Evolutionary conservation across 2,888 invertebrate species (phyloP).

Genomic region (Eilema griseolum): DNA sequence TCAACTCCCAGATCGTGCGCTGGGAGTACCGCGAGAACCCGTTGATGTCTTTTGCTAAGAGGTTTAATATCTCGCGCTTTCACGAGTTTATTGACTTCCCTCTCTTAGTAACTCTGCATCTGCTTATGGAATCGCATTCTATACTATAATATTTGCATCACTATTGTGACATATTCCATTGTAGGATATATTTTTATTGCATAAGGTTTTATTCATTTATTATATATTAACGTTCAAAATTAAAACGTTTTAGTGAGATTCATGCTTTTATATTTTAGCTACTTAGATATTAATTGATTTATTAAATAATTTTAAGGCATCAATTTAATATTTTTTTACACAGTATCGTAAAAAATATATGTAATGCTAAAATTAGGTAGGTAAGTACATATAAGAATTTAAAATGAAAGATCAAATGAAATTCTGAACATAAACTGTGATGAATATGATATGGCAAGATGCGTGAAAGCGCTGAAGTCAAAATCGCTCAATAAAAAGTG

Average conservation of each 20-base stretch:
- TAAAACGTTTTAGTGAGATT: not conserved
- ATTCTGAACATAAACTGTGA: slow-evolving; percentile 34
- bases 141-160: slow-evolving; percentile 13
- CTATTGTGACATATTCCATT: slow-evolving; percentile 21
- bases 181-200: not conserved
- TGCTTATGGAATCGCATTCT: slow-evolving; percentile 26
- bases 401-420: slow-evolving; percentile 24
- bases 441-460: slow-evolving; percentile 46
- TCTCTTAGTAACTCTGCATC: slow-evolving; percentile 36
- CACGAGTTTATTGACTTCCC: slow-evolving; percentile 74
- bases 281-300: not conserved
- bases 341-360: not conserved
- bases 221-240: not conserved
- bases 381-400: not conserved
- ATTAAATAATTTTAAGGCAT: not conserved
- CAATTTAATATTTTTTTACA: not conserved
- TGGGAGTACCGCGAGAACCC: slow-evolving; percentile 63
- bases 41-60: slow-evolving; percentile 84
- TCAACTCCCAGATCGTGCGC: slow-evolving; percentile 37
- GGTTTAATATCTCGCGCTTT: slow-evolving; percentile 70
- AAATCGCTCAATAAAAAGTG: slow-evolving; percentile 66
- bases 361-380: not conserved
- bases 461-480: slow-evolving; percentile 55
- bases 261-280: not conserved
- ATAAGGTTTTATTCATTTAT: not conserved